Conservation (phyloP, 2,888 invertebrate genomes). For the Choristoneura rosaceana region DNA sequence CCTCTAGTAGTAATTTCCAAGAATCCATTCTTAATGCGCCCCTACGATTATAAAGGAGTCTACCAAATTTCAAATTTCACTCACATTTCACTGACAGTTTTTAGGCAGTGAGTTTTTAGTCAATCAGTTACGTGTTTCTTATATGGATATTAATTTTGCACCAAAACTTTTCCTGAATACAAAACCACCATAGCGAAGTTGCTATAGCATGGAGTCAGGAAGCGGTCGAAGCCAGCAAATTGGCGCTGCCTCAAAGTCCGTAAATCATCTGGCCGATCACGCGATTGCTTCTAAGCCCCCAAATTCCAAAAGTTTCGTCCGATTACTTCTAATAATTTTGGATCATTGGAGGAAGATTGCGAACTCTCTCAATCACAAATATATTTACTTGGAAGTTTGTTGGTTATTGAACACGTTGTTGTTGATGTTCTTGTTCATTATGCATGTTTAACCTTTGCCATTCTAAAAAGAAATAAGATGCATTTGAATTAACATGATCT, state of each 20-base stretch:
- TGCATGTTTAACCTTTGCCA: neutral
- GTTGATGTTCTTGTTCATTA: neutral
- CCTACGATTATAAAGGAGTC: too few species aligned
- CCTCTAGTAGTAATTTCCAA: neutral
- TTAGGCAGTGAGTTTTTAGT: too few species aligned
- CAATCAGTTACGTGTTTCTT: too few species aligned
- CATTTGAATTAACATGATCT: too few species aligned
- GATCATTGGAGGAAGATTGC: neutral
- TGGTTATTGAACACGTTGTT: neutral
- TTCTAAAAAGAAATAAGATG: neutral
- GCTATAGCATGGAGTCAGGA: conserved; percentile 32
- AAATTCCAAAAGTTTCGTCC: conserved; percentile 23
- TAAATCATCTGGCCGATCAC: conserved; percentile 26
- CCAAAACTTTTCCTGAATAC: conserved; percentile 10
- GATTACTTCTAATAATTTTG: conserved; percentile 11
- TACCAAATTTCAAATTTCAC: too few species aligned
- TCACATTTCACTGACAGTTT: too few species aligned
- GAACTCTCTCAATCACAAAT: neutral
- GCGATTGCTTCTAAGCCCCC: conserved; percentile 16
- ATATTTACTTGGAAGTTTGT: neutral
- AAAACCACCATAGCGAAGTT: conserved; percentile 20
- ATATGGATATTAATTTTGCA: conserved; percentile 6
- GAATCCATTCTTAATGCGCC: neutral
- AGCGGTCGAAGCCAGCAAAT: conserved; percentile 23
- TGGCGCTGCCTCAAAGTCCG: conserved; percentile 14